Conservation (phyloP, 2,797 vertebrate species). For the Trachurus trachurus region DNA sequence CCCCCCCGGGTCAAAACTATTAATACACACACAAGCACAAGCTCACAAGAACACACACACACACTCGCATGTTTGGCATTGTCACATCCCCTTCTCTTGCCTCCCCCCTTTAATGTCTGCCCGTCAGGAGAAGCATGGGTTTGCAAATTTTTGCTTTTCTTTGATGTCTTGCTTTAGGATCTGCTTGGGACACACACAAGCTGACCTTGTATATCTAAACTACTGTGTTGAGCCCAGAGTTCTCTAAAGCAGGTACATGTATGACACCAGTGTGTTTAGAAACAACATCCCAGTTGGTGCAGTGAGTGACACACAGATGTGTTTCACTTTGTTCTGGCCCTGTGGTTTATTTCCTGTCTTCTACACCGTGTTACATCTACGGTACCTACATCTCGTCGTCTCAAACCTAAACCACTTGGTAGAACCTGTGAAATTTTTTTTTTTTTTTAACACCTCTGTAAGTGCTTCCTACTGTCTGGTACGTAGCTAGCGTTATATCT, state of each 20-base stretch:
- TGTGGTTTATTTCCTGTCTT: slow-evolving; percentile 28
- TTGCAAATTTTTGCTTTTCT: slow-evolving; percentile 61
- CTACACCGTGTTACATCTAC: not conserved
- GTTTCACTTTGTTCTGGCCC: not conserved
- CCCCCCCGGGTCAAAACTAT: slow-evolving; percentile 53
- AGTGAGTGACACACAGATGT: not conserved
- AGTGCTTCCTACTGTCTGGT: slow-evolving; percentile 1
- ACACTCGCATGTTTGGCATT: not conserved
- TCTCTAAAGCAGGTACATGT: slow-evolving; percentile 21
- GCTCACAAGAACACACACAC: slow-evolving; percentile 17
- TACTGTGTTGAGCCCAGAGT: slow-evolving; percentile 17
- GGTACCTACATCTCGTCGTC: not conserved
- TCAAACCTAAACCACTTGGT: slow-evolving; percentile 7
- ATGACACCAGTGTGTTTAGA: slow-evolving; percentile 4
- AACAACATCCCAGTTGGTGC: not conserved
- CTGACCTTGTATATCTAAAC: slow-evolving; percentile 44
- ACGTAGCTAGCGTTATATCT: not conserved
- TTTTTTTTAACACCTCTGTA: too few relatives aligned
- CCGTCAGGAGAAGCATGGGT: slow-evolving; percentile 51
- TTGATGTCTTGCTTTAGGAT: slow-evolving; percentile 67
- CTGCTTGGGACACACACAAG: slow-evolving; percentile 24
- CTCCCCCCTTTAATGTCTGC: slow-evolving; percentile 56
- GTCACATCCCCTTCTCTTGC: slow-evolving; percentile 48
- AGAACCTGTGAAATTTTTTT: slow-evolving; percentile 23
- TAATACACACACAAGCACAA: slow-evolving; percentile 17